Percentiles rank a stretch among this genome's conserved stretches.
Evolutionary conservation across 2,113 vertebrate genomes (phyloP).

Genomic region (Leptobrachium leishanense): DNA sequence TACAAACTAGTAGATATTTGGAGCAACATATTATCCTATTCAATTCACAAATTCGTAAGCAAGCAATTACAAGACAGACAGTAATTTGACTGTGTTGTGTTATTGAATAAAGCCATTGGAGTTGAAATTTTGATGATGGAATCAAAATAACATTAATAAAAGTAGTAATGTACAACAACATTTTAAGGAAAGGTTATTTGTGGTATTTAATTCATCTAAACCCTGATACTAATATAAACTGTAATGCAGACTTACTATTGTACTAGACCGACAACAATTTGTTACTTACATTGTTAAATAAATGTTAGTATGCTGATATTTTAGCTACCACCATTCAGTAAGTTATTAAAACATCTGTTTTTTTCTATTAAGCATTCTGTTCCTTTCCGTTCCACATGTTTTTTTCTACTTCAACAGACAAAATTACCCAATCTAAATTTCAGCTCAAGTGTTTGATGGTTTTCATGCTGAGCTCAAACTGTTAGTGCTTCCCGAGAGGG

Average conservation of each 20-base stretch:
- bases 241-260: background rate
- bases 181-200: too few relatives aligned
- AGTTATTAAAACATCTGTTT: conserved; percentile 81
- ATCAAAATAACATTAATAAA: too few relatives aligned
- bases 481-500: conserved; percentile 80
- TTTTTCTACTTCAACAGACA: conserved; percentile 80
- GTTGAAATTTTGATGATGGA: too few relatives aligned
- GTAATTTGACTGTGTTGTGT: too few relatives aligned
- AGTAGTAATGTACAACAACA: too few relatives aligned
- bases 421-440: conserved; percentile 85
- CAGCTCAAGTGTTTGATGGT: conserved; percentile 83
- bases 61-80: too few relatives aligned
- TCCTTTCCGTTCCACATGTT: conserved; percentile 70
- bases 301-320: conserved; percentile 55
- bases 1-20: too few relatives aligned
- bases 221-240: background rate
- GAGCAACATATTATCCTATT: too few relatives aligned
- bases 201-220: too few relatives aligned
- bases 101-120: too few relatives aligned
- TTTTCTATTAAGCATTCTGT: conserved; percentile 69
- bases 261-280: background rate
- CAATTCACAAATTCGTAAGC: too few relatives aligned
- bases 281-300: conserved; percentile 37
- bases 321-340: conserved; percentile 64
- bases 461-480: conserved; percentile 81